Conservation (phyloP, 1,140 invertebrate genomes). For the Aethina tumida region DNA sequence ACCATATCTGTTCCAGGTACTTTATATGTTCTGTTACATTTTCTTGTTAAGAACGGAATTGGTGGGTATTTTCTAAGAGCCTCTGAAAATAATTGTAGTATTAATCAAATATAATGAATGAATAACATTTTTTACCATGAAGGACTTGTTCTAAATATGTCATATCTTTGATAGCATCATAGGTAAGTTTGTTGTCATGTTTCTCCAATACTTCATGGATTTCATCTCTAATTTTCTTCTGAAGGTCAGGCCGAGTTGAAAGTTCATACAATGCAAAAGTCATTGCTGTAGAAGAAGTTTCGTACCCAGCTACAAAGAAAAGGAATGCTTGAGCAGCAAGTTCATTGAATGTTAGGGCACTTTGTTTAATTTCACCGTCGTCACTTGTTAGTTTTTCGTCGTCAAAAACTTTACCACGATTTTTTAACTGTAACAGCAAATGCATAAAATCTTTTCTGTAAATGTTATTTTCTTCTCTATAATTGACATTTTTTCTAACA, state of each 20-base stretch:
- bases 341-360: conserved; percentile 37
- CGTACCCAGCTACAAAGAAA: conserved; percentile 53
- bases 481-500: no score
- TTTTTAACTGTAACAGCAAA: no score
- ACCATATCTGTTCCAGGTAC: conserved; percentile 45
- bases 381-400: no score
- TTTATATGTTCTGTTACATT: conserved; percentile 45
- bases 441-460: no score
- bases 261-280: conserved; percentile 45
- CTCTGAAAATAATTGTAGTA: conserved; percentile 47
- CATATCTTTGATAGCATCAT: conserved; percentile 34
- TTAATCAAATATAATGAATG: no score
- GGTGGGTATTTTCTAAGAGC: conserved; percentile 55
- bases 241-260: conserved; percentile 44
- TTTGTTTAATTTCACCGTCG: no score
- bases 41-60: conserved; percentile 43
- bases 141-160: conserved; percentile 39
- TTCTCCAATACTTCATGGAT: conserved; percentile 33
- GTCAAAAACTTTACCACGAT: no score
- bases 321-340: conserved; percentile 45
- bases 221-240: conserved; percentile 44
- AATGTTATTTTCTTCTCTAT: no score
- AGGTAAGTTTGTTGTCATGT: conserved; percentile 25
- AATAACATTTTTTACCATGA: conserved; percentile 30
- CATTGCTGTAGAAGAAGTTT: conserved; percentile 46